Percentiles rank a stretch among this genome's conserved stretches.
Conservation (phyloP, 2,888 invertebrate genomes). For the Operophtera brumata region DNA sequence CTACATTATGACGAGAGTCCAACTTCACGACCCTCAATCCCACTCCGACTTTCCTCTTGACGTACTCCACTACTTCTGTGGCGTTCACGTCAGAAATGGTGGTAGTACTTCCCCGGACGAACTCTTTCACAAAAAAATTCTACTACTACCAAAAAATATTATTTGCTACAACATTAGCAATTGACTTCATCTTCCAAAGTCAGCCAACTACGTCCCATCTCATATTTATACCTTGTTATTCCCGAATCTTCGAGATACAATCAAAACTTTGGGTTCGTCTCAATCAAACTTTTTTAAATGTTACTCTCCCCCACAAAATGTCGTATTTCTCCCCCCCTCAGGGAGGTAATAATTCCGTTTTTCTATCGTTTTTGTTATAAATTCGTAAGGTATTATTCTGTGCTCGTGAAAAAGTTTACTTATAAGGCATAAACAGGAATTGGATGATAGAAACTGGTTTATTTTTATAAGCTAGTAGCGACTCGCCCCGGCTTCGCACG, state of each 20-base stretch:
- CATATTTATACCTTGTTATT: slow-evolving; percentile 59
- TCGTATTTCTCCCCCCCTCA: slow-evolving; percentile 44
- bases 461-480: no score
- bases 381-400: slow-evolving; percentile 37
- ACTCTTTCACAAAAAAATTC: no score
- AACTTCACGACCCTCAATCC: no score
- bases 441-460: slow-evolving; percentile 17
- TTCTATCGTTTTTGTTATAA: slow-evolving; percentile 62
- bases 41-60: no score
- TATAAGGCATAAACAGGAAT: slow-evolving; percentile 27
- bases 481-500: no score
- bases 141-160: no score
- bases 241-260: slow-evolving; percentile 69
- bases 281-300: slow-evolving; percentile 79
- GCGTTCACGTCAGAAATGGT: no score
- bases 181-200: background rate
- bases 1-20: no score
- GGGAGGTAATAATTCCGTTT: slow-evolving; percentile 60
- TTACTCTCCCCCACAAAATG: slow-evolving; percentile 43
- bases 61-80: no score
- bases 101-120: no score
- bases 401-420: slow-evolving; percentile 51
- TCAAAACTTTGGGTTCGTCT: slow-evolving; percentile 67
- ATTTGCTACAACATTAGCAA: no score
- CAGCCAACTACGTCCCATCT: slow-evolving; percentile 30